These are phyloP conservation scores for Taxidea taxus DNA, from an alignment of 2,113 vertebrate species.

Conservation along the genomic window DNA sequence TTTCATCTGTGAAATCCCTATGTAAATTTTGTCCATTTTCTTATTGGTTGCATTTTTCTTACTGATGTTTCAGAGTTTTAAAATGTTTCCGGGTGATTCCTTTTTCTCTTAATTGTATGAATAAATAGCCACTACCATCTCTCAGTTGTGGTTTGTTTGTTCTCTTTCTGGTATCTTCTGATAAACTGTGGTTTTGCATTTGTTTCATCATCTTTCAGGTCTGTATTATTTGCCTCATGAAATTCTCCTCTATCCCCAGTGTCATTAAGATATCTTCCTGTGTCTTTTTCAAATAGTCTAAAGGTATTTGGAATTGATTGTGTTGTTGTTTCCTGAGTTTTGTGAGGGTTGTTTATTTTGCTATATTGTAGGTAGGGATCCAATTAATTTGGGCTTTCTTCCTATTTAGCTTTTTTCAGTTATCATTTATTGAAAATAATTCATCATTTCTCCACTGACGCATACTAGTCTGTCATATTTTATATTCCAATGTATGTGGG, in stretches of 20 bases:
- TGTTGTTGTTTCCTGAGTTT: not conserved
- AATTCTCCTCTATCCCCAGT: not conserved
- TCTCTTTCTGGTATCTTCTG: not conserved
- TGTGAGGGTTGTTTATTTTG: not conserved
- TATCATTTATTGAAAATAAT: not conserved
- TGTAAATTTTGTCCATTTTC: constrained; percentile 15
- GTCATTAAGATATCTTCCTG: not conserved
- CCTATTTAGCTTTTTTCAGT: not conserved
- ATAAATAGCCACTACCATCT: not conserved
- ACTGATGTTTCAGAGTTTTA: not conserved
- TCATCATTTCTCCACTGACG: not conserved
- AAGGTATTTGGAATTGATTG: not conserved
- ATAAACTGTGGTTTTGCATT: not conserved
- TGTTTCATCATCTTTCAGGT: not conserved
- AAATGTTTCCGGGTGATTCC: not conserved
- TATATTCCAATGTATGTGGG: not conserved
- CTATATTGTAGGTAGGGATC: not conserved
- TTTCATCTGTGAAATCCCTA: not conserved
- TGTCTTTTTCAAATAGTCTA: constrained; percentile 5
- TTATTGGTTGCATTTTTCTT: not conserved
- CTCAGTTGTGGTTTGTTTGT: not conserved
- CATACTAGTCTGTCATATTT: not conserved
- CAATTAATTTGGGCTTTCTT: not conserved
- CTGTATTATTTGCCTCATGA: not conserved
- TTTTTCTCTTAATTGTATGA: not conserved